Evolutionary conservation across 2,113 vertebrate species (phyloP).

Genomic region (Crotalus helleri): DNA sequence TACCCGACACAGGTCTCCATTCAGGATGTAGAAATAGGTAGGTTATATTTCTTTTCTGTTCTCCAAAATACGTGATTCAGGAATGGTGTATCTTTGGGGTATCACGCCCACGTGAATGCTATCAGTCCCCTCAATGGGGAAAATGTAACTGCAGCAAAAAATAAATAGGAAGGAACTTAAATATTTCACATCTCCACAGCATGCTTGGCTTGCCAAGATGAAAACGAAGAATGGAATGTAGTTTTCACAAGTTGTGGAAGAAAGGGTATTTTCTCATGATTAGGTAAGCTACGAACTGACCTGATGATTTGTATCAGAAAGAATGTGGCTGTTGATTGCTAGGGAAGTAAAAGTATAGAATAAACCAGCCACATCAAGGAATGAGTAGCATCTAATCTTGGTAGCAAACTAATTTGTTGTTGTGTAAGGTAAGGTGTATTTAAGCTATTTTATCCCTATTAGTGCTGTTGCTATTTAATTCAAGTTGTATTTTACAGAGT

Average conservation of each 20-base stretch:
- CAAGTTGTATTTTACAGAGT: neutral
- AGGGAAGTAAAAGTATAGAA: neutral
- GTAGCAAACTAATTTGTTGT: neutral
- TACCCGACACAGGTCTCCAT: neutral
- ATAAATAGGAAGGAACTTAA: neutral
- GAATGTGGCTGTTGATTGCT: neutral
- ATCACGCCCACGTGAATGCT: neutral
- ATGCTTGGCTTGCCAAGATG: neutral
- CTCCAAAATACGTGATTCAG: neutral
- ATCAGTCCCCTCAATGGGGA: neutral
- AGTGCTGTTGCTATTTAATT: neutral
- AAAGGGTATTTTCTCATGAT: neutral
- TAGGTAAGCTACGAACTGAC: neutral
- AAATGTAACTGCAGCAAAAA: neutral
- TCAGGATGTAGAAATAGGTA: neutral
- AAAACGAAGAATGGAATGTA: neutral
- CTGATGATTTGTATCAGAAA: neutral
- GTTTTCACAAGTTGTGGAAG: neutral
- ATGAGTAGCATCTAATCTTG: neutral
- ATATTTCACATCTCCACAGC: neutral
- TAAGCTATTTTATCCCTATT: neutral
- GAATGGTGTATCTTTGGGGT: neutral
- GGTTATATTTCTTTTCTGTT: neutral
- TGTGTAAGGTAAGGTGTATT: neutral
- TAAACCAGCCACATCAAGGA: neutral